Percentiles rank a stretch among this genome's conserved stretches.
These are phyloP conservation scores for Sarcophaga bullata DNA, from an alignment of 1,140 invertebrate species.

Conservation along the genomic window DNA sequence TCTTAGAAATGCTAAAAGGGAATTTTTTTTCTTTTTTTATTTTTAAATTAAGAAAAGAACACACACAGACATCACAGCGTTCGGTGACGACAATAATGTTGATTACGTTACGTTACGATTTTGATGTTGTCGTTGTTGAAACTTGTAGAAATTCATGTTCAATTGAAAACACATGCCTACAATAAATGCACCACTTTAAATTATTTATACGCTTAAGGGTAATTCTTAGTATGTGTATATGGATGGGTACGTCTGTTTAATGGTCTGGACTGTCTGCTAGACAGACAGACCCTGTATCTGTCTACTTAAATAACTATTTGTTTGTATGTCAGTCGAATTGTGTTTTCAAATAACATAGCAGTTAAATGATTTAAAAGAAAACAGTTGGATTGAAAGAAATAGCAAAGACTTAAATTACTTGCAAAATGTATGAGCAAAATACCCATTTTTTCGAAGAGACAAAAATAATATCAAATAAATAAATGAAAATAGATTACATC, in stretches of 20 bases:
- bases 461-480: too few relatives aligned
- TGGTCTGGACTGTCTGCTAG: not conserved
- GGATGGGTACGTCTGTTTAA: too few relatives aligned
- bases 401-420: too few relatives aligned
- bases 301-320: not conserved
- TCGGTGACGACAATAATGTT: not conserved
- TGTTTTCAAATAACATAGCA: not conserved
- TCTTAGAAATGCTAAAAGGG: too few relatives aligned
- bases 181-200: slow-evolving; percentile 6
- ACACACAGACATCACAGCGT: not conserved
- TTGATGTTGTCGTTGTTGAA: not conserved
- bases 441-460: too few relatives aligned
- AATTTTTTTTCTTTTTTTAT: not conserved
- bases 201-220: slow-evolving; percentile 2
- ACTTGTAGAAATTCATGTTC: not conserved
- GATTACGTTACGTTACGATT: too few relatives aligned
- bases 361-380: too few relatives aligned
- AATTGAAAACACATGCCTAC: not conserved
- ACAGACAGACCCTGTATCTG: too few relatives aligned
- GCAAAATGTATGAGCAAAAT: too few relatives aligned
- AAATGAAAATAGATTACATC: too few relatives aligned
- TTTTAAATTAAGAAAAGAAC: not conserved
- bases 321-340: not conserved
- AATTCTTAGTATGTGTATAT: not conserved
- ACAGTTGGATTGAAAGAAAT: not conserved